These are phyloP conservation scores for Clarias platycephalus DNA, from an alignment of 2,797 vertebrate genomes.

Conservation along the genomic window DNA sequence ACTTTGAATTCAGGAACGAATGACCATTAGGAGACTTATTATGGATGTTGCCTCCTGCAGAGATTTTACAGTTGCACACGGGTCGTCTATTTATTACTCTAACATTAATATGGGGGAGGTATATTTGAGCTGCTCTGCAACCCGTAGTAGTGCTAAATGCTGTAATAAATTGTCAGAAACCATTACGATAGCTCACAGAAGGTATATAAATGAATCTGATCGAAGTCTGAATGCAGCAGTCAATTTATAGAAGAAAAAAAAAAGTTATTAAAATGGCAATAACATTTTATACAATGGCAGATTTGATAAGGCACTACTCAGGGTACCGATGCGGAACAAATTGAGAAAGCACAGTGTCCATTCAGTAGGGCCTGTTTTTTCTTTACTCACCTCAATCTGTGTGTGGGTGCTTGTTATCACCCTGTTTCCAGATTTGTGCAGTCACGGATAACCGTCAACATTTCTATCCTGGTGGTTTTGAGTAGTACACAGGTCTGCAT, in stretches of 20 bases:
- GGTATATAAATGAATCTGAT: slow-evolving; percentile 14
- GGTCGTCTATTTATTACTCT: background rate
- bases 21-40: background rate
- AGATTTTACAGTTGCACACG: background rate
- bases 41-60: background rate
- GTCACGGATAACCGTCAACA: background rate
- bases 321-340: slow-evolving; percentile 27
- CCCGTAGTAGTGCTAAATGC: background rate
- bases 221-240: slow-evolving; percentile 28
- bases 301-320: slow-evolving; percentile 1
- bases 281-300: slow-evolving; percentile 16
- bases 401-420: slow-evolving; percentile 22
- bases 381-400: slow-evolving; percentile 18
- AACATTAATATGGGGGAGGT: background rate
- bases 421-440: slow-evolving; percentile 27
- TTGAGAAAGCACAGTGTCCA: slow-evolving; percentile 29
- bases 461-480: background rate
- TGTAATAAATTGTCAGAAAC: background rate
- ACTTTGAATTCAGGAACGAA: background rate
- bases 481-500: background rate
- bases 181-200: background rate
- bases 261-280: slow-evolving; percentile 40
- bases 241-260: slow-evolving; percentile 15
- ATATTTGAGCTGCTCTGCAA: background rate
- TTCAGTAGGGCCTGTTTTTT: slow-evolving; percentile 34